These are phyloP conservation scores for Vanessa tameamea DNA, from an alignment of 1,140 invertebrate genomes.

Conservation along the genomic window DNA sequence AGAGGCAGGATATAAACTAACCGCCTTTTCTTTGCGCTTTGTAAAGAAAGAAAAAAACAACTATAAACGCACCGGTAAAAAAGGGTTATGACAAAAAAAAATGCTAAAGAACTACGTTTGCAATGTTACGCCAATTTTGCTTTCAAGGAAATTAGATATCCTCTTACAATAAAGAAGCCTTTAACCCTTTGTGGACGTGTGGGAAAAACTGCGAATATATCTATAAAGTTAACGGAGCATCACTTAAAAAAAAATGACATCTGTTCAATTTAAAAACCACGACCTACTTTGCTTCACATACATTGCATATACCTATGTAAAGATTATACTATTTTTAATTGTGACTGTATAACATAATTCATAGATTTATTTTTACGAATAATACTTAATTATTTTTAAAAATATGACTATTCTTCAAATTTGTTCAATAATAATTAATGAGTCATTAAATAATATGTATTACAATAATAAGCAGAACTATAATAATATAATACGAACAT, in stretches of 20 bases:
- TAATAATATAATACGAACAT: conserved; percentile 17
- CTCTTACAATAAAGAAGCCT: conserved; percentile 67
- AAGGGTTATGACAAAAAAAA: conserved; percentile 65
- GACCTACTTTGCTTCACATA: neutral
- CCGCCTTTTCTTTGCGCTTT: conserved; percentile 78
- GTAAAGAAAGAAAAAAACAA: conserved; percentile 57
- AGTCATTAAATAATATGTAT: neutral
- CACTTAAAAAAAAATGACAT: conserved; percentile 30
- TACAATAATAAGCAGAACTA: neutral
- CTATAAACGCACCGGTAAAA: conserved; percentile 63
- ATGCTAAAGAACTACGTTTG: conserved; percentile 61
- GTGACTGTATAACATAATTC: no score
- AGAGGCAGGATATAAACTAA: conserved; percentile 78
- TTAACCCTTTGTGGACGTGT: conserved; percentile 71
- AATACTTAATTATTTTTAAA: no score
- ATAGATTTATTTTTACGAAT: no score
- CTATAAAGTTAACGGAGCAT: conserved; percentile 51
- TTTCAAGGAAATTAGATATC: conserved; percentile 80
- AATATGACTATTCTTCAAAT: no score
- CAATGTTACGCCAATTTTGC: conserved; percentile 79
- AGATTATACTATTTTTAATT: no score
- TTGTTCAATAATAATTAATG: neutral
- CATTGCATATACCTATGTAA: no score
- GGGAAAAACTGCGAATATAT: conserved; percentile 63
- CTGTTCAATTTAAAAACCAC: conserved; percentile 15